Percentiles rank a stretch among this genome's conserved stretches.
These are phyloP conservation scores for Pseudomyrmex concolor DNA, from an alignment of 1,140 invertebrate genomes.

Conservation along the genomic window DNA sequence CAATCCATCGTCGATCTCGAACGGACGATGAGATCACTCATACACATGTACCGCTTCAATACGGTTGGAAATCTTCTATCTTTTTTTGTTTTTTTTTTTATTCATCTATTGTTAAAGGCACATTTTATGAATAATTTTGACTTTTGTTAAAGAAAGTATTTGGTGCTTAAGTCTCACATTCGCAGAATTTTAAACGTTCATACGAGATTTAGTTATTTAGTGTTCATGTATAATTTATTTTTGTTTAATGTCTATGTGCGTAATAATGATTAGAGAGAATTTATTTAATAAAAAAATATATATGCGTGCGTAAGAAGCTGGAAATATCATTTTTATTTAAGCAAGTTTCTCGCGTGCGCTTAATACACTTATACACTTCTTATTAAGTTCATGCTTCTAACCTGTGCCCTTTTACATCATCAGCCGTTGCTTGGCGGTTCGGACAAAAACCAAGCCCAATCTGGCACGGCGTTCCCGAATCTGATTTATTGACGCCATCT, in stretches of 20 bases:
- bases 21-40: conserved; percentile 17
- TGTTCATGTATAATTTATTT: no score
- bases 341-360: background rate
- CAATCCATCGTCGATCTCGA: conserved; percentile 7
- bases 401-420: conserved; percentile 5
- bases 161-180: background rate
- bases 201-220: no score
- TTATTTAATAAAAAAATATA: background rate
- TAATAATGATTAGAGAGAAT: background rate
- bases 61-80: background rate
- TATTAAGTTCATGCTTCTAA: background rate
- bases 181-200: background rate
- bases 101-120: background rate
- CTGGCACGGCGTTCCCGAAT: conserved; percentile 42
- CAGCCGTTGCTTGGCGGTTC: conserved; percentile 1
- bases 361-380: conserved; percentile 5
- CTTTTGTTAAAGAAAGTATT: conserved; percentile 1
- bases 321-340: conserved; percentile 9
- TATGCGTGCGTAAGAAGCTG: background rate
- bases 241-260: background rate
- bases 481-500: conserved; percentile 54
- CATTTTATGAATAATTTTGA: conserved; percentile 22
- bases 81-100: background rate
- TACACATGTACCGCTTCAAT: background rate
- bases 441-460: conserved; percentile 38